Percentiles rank a stretch among this genome's conserved stretches.
These are phyloP conservation scores for Parazoanthus swiftii DNA, from an alignment of 92 coral and sea anemone species.

Conservation along the genomic window DNA sequence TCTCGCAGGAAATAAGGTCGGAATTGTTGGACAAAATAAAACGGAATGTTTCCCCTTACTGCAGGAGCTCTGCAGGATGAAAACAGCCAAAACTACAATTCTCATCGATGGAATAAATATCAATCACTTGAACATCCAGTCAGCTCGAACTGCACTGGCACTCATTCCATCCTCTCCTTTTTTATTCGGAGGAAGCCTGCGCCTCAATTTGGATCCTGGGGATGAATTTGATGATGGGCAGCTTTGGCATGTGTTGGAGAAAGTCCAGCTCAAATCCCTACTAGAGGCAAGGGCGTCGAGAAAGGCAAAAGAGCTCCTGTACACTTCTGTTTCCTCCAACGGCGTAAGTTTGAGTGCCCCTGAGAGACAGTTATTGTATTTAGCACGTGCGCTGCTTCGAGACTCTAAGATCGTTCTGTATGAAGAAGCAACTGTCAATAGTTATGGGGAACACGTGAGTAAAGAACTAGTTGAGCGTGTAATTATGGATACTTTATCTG, in stretches of 20 bases:
- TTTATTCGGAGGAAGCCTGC: slow-evolving; percentile 5
- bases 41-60: background rate
- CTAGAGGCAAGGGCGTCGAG: background rate
- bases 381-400: slow-evolving; percentile 16
- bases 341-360: background rate
- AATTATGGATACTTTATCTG: background rate
- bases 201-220: slow-evolving; percentile 16
- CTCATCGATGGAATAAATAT: slow-evolving; percentile 7
- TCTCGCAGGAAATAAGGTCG: slow-evolving; percentile 10
- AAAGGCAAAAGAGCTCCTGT: background rate
- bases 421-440: background rate
- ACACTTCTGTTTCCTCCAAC: background rate
- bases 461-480: background rate
- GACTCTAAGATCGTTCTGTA: background rate
- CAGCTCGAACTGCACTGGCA: slow-evolving; percentile 2
- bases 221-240: slow-evolving; percentile 21
- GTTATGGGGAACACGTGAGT: background rate
- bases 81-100: background rate
- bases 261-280: background rate
- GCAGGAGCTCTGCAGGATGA: background rate
- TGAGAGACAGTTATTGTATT: background rate
- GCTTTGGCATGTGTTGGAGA: background rate
- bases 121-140: slow-evolving; percentile 1
- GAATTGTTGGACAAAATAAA: background rate
- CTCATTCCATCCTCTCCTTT: slow-evolving; percentile 26